Evolutionary conservation across 2,113 vertebrate genomes (phyloP).

Genomic region (Fukomys damarensis): DNA sequence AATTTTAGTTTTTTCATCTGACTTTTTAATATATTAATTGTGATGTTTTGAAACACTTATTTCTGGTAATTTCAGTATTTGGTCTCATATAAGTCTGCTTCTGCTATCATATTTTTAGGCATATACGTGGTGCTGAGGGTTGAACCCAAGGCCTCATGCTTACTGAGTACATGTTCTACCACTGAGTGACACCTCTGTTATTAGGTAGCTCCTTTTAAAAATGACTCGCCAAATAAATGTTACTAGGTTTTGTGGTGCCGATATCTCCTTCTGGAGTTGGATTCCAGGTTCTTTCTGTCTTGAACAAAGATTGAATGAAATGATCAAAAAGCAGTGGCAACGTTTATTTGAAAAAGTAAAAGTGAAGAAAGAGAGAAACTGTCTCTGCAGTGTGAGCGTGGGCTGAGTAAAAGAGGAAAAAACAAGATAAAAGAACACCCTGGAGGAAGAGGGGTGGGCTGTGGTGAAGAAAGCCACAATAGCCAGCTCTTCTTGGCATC

Average conservation of each 20-base stretch:
- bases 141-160: background rate
- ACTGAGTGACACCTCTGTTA: background rate
- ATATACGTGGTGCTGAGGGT: background rate
- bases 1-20: background rate
- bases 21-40: background rate
- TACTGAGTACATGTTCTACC: background rate
- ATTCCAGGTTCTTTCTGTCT: background rate
- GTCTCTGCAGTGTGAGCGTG: background rate
- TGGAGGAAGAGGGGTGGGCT: background rate
- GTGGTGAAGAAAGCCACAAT: background rate
- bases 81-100: background rate
- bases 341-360: background rate
- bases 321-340: background rate
- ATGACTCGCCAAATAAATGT: background rate
- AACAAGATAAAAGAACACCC: background rate
- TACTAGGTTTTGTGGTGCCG: background rate
- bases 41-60: background rate
- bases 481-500: background rate
- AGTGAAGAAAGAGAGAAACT: background rate
- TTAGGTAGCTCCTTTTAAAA: background rate
- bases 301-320: background rate
- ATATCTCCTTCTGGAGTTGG: background rate
- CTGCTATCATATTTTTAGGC: background rate
- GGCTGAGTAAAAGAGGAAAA: background rate
- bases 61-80: background rate